These are phyloP conservation scores for Speoplatyrhinus poulsoni DNA, from an alignment of 2,113 vertebrate genomes.

Conservation along the genomic window DNA sequence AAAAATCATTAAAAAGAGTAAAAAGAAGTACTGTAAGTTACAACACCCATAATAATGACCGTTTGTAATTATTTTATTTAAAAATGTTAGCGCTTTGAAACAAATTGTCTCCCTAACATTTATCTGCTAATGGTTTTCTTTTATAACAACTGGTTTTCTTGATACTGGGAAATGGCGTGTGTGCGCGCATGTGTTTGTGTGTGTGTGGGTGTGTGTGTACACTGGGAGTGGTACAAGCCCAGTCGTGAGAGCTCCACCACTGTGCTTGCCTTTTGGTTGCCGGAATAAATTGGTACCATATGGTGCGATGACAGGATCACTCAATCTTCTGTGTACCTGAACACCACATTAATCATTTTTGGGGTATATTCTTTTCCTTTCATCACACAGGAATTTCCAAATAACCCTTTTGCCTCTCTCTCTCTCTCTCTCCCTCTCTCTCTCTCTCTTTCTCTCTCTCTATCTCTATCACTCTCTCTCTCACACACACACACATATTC, in stretches of 20 bases:
- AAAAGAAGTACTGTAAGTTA: slow-evolving; percentile 15
- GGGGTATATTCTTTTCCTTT: slow-evolving; percentile 77
- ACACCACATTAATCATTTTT: slow-evolving; percentile 83
- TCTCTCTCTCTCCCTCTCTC: slow-evolving; percentile 72
- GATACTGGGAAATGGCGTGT: not conserved
- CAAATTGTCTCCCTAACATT: not conserved
- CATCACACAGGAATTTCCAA: slow-evolving; percentile 80
- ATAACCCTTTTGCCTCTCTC: slow-evolving; percentile 72
- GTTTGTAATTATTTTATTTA: not conserved
- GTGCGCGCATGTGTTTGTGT: not conserved
- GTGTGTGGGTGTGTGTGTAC: not conserved
- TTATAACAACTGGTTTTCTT: slow-evolving; percentile 2
- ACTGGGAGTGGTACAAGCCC: slow-evolving; percentile 48
- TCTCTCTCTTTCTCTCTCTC: slow-evolving; percentile 71
- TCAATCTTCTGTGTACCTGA: slow-evolving; percentile 82
- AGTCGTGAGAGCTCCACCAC: slow-evolving; percentile 68
- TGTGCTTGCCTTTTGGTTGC: slow-evolving; percentile 76
- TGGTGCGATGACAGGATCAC: slow-evolving; percentile 81
- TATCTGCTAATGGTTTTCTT: slow-evolving; percentile 8
- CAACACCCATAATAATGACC: slow-evolving; percentile 21
- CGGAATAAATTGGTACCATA: slow-evolving; percentile 83
- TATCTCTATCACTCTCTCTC: slow-evolving; percentile 70
- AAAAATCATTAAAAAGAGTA: slow-evolving; percentile 6
- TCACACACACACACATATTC: slow-evolving; percentile 50
- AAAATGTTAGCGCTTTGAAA: not conserved